Conservation (phyloP, 1,140 invertebrate species). For the Centruroides sculpturatus region DNA sequence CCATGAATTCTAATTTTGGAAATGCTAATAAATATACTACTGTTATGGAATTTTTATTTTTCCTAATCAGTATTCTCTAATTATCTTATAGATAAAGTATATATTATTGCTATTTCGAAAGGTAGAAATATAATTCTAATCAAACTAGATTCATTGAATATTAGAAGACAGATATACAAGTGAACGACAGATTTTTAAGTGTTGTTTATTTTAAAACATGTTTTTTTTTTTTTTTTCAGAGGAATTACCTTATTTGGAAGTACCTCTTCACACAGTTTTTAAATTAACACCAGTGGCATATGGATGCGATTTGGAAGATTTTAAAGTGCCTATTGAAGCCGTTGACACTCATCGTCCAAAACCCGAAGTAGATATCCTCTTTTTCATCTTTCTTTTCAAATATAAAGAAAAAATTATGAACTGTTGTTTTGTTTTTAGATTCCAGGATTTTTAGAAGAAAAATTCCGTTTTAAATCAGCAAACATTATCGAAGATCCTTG, state of each 20-base stretch:
- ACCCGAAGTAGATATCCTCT: constrained; percentile 1
- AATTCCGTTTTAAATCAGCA: background rate
- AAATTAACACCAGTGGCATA: constrained; percentile 96
- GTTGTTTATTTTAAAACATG: too few species aligned
- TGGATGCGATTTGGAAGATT: constrained; percentile 85
- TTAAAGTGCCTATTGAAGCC: constrained; percentile 73
- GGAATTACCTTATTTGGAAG: constrained; percentile 83
- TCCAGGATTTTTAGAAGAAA: background rate
- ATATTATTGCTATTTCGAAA: too few species aligned
- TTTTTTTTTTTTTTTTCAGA: constrained; percentile 37
- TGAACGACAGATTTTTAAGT: too few species aligned
- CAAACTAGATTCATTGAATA: too few species aligned
- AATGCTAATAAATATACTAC: too few species aligned
- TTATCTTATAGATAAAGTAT: too few species aligned
- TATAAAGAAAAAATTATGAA: background rate
- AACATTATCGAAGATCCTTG: background rate
- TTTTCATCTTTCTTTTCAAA: background rate
- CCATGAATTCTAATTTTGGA: too few species aligned
- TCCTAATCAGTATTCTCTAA: too few species aligned
- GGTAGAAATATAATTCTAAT: too few species aligned
- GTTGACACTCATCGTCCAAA: constrained; percentile 68
- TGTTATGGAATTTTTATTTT: too few species aligned
- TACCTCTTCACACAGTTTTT: constrained; percentile 92
- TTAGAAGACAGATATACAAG: too few species aligned
- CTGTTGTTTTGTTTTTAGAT: background rate